These are phyloP conservation scores for Miichthys miiuy DNA, from an alignment of 2,797 vertebrate genomes.

Conservation along the genomic window DNA sequence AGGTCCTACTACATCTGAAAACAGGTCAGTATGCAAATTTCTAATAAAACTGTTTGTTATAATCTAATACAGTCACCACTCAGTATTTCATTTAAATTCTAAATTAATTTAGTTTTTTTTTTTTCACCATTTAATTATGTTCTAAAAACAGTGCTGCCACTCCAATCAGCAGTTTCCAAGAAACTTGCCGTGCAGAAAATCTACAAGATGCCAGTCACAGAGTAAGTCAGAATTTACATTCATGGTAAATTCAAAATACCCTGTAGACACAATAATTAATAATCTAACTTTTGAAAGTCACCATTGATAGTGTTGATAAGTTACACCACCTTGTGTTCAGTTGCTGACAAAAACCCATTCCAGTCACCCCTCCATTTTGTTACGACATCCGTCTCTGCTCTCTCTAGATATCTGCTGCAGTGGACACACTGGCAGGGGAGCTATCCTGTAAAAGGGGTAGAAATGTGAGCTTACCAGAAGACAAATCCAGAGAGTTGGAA, in stretches of 20 bases:
- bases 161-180: not conserved
- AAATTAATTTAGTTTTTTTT: not conserved
- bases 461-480: slow-evolving; percentile 33
- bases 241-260: not conserved
- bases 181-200: slow-evolving; percentile 29
- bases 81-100: not conserved
- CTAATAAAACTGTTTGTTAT: not conserved
- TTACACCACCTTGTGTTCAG: slow-evolving; percentile 42
- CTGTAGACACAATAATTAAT: not conserved
- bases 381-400: slow-evolving; percentile 5
- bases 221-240: slow-evolving; percentile 27
- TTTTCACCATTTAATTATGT: slow-evolving; percentile 4
- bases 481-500: slow-evolving; percentile 43
- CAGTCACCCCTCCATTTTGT: not conserved
- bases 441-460: slow-evolving; percentile 45
- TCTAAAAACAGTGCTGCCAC: slow-evolving; percentile 16
- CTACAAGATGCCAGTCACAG: slow-evolving; percentile 30
- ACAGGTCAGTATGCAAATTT: slow-evolving; percentile 47
- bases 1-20: not conserved
- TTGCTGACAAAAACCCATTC: not conserved
- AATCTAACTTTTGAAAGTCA: not conserved
- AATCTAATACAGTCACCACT: not conserved
- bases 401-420: slow-evolving; percentile 58
- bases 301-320: not conserved
- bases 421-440: slow-evolving; percentile 55